Conservation (phyloP, 2,888 invertebrate genomes). For the Campoplex capitator region DNA sequence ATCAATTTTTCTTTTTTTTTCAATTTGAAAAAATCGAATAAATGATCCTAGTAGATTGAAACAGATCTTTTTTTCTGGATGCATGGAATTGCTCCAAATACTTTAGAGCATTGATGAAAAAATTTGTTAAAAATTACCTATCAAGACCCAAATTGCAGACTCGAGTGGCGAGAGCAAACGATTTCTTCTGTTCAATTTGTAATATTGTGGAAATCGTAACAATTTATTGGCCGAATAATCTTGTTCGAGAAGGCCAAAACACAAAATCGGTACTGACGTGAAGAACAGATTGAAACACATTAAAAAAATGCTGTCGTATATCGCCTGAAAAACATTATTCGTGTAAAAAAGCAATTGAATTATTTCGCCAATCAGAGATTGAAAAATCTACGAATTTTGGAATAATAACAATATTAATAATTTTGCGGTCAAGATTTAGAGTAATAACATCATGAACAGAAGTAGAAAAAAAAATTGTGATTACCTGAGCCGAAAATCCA, state of each 20-base stretch:
- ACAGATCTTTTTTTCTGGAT: too few species aligned
- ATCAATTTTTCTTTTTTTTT: too few species aligned
- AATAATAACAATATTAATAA: too few species aligned
- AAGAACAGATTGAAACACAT: conserved; percentile 92
- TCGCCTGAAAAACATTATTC: conserved; percentile 84
- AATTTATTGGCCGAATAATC: conserved; percentile 86
- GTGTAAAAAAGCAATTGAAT: conserved; percentile 11
- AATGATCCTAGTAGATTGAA: too few species aligned
- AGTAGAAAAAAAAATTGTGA: conserved; percentile 8
- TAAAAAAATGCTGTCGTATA: conserved; percentile 91
- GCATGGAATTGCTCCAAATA: background rate
- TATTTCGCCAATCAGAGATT: background rate
- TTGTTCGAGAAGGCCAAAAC: conserved; percentile 92
- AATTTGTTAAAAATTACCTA: conserved; percentile 79
- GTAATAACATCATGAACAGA: too few species aligned
- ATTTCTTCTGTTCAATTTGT: conserved; percentile 88
- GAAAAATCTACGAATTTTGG: conserved; percentile 1
- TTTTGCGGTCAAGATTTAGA: too few species aligned
- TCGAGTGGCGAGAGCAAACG: conserved; percentile 87
- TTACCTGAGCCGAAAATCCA: conserved; percentile 86
- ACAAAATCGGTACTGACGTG: conserved; percentile 90
- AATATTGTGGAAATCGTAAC: conserved; percentile 88
- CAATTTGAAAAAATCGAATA: too few species aligned
- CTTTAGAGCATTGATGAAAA: background rate
- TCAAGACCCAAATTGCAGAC: conserved; percentile 88